Conservation (phyloP, 2,888 invertebrate species). For the Callyntrura guangdongensis region DNA sequence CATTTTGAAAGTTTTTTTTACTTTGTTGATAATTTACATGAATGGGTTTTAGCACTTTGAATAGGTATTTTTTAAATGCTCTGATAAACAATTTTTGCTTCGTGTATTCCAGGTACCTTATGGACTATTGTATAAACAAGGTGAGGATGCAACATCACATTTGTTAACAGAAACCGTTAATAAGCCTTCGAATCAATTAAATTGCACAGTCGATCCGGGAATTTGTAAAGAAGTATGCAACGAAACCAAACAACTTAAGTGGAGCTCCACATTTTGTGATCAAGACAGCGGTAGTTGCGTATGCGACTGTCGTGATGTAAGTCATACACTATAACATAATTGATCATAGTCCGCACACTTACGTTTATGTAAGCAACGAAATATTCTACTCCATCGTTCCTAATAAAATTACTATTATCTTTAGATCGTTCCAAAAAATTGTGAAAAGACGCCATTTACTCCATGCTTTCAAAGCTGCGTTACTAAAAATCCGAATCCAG, state of each 20-base stretch:
- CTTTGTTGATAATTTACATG: too few relatives aligned
- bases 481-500: slow-evolving; percentile 83
- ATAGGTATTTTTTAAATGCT: too few relatives aligned
- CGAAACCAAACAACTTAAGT: slow-evolving; percentile 72
- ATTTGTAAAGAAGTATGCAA: slow-evolving; percentile 79
- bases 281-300: slow-evolving; percentile 79
- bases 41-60: too few relatives aligned
- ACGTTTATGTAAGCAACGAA: too few relatives aligned
- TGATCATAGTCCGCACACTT: too few relatives aligned
- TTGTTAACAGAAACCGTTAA: neutral
- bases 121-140: neutral
- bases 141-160: neutral
- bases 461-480: slow-evolving; percentile 82
- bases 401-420: slow-evolving; percentile 13
- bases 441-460: slow-evolving; percentile 76
- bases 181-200: slow-evolving; percentile 49
- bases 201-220: slow-evolving; percentile 65
- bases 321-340: slow-evolving; percentile 9
- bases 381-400: too few relatives aligned
- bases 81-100: too few relatives aligned
- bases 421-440: slow-evolving; percentile 52
- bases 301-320: slow-evolving; percentile 84
- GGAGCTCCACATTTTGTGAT: slow-evolving; percentile 83
- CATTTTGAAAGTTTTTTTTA: too few relatives aligned
- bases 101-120: neutral